phyloP scores from a whole-genome alignment of 2,888 invertebrate genomes.

The Drosophila ezoana region DNA sequence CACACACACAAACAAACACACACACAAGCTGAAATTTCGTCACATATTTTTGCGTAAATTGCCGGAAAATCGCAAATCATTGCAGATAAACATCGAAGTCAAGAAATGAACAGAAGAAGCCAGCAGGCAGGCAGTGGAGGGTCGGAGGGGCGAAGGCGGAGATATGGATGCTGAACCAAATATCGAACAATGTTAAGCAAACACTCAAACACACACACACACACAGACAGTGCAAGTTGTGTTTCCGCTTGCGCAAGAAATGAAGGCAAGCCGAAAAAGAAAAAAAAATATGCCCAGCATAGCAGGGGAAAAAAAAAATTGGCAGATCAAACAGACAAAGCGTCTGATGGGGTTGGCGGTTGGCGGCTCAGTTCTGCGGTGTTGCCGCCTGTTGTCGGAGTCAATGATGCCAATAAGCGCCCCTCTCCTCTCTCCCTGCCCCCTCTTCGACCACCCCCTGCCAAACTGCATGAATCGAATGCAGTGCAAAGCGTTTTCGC shows the following conservation, averaged over 20 bases:
- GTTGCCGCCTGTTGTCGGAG: conserved; percentile 69
- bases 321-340: conserved; percentile 52
- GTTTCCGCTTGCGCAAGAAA: conserved; percentile 71
- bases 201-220: conserved; percentile 55
- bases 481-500: conserved; percentile 73
- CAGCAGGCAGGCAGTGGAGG: conserved; percentile 10
- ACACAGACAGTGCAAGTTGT: conserved; percentile 61
- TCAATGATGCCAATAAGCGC: conserved; percentile 74
- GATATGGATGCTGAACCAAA: conserved; percentile 66
- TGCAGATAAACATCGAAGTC: conserved; percentile 81
- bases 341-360: conserved; percentile 31
- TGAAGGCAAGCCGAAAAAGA: conserved; percentile 22
- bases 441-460: too few relatives aligned
- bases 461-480: conserved; percentile 47
- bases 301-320: conserved; percentile 26
- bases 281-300: conserved; percentile 51
- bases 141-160: neutral
- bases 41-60: conserved; percentile 82
- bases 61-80: conserved; percentile 82
- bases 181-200: conserved; percentile 80
- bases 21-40: conserved; percentile 68
- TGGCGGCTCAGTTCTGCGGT: conserved; percentile 71
- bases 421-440: too few relatives aligned
- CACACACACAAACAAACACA: conserved; percentile 29
- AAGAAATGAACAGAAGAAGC: conserved; percentile 73